These are phyloP conservation scores for Helogale parvula DNA, from an alignment of 2,113 vertebrate species.

Conservation along the genomic window DNA sequence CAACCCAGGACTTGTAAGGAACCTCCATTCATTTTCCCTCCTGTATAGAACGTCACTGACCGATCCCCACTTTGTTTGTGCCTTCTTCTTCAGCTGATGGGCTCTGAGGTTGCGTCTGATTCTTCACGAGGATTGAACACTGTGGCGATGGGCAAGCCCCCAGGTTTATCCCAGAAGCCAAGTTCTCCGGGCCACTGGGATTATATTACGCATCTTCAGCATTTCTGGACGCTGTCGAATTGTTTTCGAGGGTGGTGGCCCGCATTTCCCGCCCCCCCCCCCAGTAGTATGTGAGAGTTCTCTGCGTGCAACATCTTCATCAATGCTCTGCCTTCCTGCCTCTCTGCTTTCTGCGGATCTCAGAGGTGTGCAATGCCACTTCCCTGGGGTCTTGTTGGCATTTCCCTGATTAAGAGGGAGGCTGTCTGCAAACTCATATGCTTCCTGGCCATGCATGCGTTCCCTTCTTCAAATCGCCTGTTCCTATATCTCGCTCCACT, in stretches of 20 bases:
- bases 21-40: not conserved
- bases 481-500: not conserved
- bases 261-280: not conserved
- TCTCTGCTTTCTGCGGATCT: not conserved
- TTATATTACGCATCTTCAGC: fast-evolving
- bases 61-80: not conserved
- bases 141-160: not conserved
- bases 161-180: not conserved
- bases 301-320: no score
- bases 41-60: not conserved
- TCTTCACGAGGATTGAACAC: not conserved
- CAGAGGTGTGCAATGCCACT: not conserved
- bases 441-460: not conserved
- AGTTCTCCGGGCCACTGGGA: not conserved
- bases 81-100: not conserved
- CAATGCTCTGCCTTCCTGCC: not conserved
- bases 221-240: not conserved
- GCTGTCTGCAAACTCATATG: no score
- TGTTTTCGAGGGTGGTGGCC: not conserved
- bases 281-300: not conserved
- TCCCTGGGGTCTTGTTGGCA: not conserved
- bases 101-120: not conserved
- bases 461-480: not conserved
- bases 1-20: not conserved
- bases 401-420: not conserved